Evolutionary conservation across 2,888 invertebrate genomes (phyloP), one percentile per base, ranked within the genome.

Genomic region (Megaustenia siamemsis): DNA sequence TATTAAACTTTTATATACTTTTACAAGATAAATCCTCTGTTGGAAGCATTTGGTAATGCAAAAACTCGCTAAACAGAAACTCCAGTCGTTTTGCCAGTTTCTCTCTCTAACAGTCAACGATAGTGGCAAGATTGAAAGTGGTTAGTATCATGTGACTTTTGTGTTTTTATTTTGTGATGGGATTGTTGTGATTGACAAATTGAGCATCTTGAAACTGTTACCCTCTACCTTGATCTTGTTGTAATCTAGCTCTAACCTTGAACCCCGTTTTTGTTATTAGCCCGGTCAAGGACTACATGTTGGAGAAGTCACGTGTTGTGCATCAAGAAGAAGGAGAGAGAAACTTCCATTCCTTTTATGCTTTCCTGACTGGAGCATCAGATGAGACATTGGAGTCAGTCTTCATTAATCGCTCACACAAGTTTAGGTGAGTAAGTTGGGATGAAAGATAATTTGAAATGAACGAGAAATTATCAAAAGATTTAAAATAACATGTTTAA

Each of bases 321-420:
- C 89, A 87, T 56, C 92, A 92, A 76, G 88, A 86, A 35, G 45
- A 85, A 1, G 89, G 90, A 0, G 93, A 93, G 82, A 90, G 91
- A 21, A 93, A 92, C 79, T 93, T 93, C 86, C 93, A 93, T 87
- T 90, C 93, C 8, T 93, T 93, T 86, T 93, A 93, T 88, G 90
- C 90, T 38, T 86, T 93, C 83, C 90, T 93, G 76, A 91, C 90
- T 76, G 93, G 83, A 28, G 82, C 82, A 18, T 32, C 73, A n/a
- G 82, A 73, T 56, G 60, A 56, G 4, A 53, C 56, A 2, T 40
- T 82, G 32, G 63, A 82, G 4, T 38, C 53, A 10, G 53, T 82
- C 21, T 73, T 56, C 49, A 38, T 82, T 24, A 45, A 75, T 40
- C 40, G 82, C 4, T 38, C n/a, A n/a, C n/a, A 69, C 35, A 68